Evolutionary conservation across 2,113 vertebrate genomes (phyloP).

Genomic region (Cephalophus harveyi): DNA sequence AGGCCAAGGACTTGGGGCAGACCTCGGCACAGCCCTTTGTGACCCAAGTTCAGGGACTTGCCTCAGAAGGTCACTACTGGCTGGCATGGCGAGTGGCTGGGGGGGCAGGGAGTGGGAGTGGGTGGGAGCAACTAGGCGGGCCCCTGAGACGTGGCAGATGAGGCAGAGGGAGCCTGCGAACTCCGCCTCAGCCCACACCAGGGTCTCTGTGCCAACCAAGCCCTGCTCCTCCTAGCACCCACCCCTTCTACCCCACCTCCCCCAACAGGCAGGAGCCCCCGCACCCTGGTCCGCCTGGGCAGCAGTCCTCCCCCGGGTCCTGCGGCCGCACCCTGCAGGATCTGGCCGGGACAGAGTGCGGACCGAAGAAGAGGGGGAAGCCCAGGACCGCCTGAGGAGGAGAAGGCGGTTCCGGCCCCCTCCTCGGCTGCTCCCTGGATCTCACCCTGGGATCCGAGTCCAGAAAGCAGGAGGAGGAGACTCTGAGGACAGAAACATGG

Average conservation of each 20-base stretch:
- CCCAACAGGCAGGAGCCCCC: not conserved
- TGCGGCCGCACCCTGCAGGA: not conserved
- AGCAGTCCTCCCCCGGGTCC: not conserved
- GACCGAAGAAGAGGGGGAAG: not conserved
- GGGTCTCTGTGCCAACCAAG: not conserved
- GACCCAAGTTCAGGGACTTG: not conserved
- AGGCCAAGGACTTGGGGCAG: not conserved
- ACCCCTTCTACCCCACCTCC: not conserved
- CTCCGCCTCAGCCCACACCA: not conserved
- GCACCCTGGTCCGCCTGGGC: not conserved
- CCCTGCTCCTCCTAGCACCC: not conserved
- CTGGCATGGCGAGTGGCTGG: fast-evolving
- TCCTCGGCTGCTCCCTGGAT: not conserved
- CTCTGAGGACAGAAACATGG: not conserved
- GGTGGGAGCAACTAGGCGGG: not conserved
- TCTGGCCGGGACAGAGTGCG: not conserved
- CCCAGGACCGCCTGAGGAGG: no score
- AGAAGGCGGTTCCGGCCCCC: not conserved
- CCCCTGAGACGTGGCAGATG: not conserved
- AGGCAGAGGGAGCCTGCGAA: not conserved
- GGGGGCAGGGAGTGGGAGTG: not conserved
- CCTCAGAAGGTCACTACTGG: not conserved
- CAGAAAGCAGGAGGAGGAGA: not conserved
- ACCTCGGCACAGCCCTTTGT: no score
- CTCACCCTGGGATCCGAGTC: not conserved